phyloP scores from a whole-genome alignment of 2,113 vertebrate genomes.

The Poeciliopsis occidentalis region DNA sequence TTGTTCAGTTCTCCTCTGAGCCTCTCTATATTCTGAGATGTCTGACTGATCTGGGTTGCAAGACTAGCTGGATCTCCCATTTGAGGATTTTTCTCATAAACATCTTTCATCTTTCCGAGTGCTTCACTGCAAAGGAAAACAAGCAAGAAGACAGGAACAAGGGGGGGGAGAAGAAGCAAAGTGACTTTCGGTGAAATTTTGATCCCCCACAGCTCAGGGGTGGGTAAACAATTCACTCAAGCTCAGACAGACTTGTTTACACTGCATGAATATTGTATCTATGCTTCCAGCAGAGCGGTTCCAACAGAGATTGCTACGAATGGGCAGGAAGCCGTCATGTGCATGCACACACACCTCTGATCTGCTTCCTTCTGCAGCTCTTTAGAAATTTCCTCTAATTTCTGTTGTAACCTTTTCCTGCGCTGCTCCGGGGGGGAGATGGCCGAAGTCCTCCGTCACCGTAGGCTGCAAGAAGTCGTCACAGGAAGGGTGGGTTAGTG shows the following conservation, averaged over 20 bases:
- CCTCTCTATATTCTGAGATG: slow-evolving; percentile 85
- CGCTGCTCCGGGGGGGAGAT: slow-evolving; percentile 97
- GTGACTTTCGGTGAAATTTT: slow-evolving; percentile 44
- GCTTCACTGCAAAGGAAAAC: slow-evolving; percentile 81
- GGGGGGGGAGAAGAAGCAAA: slow-evolving; percentile 4
- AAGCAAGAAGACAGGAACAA: slow-evolving; percentile 19
- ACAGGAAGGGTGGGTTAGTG: slow-evolving; percentile 32
- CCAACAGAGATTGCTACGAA: slow-evolving; percentile 51
- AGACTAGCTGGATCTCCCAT: slow-evolving; percentile 90
- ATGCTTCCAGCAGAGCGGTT: slow-evolving; percentile 23
- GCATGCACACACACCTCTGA: slow-evolving; percentile 85
- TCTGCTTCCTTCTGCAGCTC: slow-evolving; percentile 97
- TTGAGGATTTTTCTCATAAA: slow-evolving; percentile 92
- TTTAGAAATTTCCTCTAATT: slow-evolving; percentile 92
- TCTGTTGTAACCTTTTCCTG: slow-evolving; percentile 94
- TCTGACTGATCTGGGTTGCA: slow-evolving; percentile 87
- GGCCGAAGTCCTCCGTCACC: slow-evolving; percentile 90
- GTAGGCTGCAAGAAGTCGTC: slow-evolving; percentile 66
- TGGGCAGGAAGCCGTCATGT: slow-evolving; percentile 4
- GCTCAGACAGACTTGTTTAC: slow-evolving; percentile 37
- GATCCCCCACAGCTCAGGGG: slow-evolving; percentile 44
- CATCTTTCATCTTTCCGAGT: slow-evolving; percentile 92
- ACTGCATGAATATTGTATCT: slow-evolving; percentile 66
- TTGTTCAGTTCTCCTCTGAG: slow-evolving; percentile 85
- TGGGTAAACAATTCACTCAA: slow-evolving; percentile 58